Evolutionary conservation across 2,888 invertebrate species (phyloP).

Genomic region (Xestia sexstrigata): DNA sequence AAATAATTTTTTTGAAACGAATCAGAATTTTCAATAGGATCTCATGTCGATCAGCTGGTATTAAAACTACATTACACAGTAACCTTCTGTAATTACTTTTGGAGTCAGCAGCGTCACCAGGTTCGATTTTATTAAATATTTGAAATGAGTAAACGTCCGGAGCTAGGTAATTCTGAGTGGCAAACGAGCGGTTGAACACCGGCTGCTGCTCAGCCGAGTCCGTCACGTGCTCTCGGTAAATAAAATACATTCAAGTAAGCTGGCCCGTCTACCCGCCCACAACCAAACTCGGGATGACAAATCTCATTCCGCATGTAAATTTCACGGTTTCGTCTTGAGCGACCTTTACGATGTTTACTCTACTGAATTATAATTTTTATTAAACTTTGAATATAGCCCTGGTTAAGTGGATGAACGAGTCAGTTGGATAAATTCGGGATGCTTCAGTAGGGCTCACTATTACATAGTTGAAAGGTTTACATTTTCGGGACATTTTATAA

Average conservation of each 20-base stretch:
- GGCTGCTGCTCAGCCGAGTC: constrained; percentile 77
- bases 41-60: constrained; percentile 40
- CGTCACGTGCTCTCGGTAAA: constrained; percentile 84
- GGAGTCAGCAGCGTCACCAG: constrained; percentile 45
- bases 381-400: constrained; percentile 50
- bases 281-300: constrained; percentile 79
- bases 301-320: constrained; percentile 85
- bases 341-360: constrained; percentile 74
- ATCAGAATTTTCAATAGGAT: neutral
- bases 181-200: constrained; percentile 84
- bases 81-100: constrained; percentile 30
- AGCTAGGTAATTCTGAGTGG: constrained; percentile 81
- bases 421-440: neutral
- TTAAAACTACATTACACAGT: constrained; percentile 43
- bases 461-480: neutral
- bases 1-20: constrained; percentile 6
- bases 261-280: constrained; percentile 69
- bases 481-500: constrained; percentile 15
- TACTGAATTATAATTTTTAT: constrained; percentile 73
- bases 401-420: constrained; percentile 40
- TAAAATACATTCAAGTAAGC: constrained; percentile 82
- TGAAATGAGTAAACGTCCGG: constrained; percentile 75
- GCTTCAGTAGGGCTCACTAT: neutral
- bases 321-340: constrained; percentile 74
- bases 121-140: constrained; percentile 75